Base-by-base conservation (phyloP, 1,140 invertebrate genomes). In the Apolygus lucorum region DNA sequence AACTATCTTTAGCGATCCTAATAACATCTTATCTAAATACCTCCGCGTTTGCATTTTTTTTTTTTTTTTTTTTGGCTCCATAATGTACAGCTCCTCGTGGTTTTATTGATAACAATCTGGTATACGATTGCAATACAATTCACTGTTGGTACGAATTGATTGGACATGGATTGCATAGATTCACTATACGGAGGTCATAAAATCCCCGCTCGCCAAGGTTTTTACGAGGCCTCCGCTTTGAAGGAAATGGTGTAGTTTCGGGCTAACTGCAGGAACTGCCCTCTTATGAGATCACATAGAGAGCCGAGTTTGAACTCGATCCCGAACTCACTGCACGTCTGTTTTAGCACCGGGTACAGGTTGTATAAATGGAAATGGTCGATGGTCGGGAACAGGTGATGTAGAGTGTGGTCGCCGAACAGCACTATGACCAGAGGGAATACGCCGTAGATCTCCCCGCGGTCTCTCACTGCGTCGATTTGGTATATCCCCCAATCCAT, bases 351-450 rank as follows among this genome's bases (percentile, higher is more conserved):
- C 0, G 86, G 84, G 73, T 87, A 82, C 13, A 92, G 79, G n/a
- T 84, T 77, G 1, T 82, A 79, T 24, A 93, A 77, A 63, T 78
- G 75, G 29, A 76, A 77, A 74, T 92, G 90, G 75, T 93, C 91
- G 17, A 93, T 74, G 0, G 90, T 90, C 0, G 91, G 91, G 72
- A 93, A 86, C 0, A 94, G 79, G 80, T 93, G 91, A 76, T 94
- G 91, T 0, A 93, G 78, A 0, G 81, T 79, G 76, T 94, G 92
- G 42, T 88, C 85, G 8, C 91, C 91, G 72, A 90, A 93, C 14
- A 34, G 27, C 1, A 66, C 64, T 27, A 92, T 73, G 0, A 84
- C 84, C 29, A 90, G 78, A 73, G 90, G 87, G 27, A 86, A 78
- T n/a, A 81, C 87, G 0, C 84, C 82, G 25, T 86, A 87, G n/a